Base-by-base conservation (phyloP, 2,113 vertebrate species). In the Albula goreensis region DNA sequence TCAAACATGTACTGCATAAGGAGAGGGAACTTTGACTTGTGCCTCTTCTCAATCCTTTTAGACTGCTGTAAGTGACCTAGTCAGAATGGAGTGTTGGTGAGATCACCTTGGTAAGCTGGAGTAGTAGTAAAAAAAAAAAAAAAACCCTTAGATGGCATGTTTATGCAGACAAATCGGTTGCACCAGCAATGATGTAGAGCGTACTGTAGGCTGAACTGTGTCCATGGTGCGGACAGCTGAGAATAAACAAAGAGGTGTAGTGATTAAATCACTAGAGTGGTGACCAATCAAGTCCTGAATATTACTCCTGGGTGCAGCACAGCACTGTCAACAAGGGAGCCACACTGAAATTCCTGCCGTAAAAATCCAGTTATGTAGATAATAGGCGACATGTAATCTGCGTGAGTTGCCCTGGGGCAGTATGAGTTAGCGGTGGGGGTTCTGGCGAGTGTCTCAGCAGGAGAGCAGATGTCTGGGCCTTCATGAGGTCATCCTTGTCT, bases 91-190 rank as follows among this genome's bases (percentile, higher is more conserved):
- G 56, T 80, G 56, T 50, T 50, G 41, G 41, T 85, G 78, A 85
- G 85, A 81, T 81, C 85, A 85, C 49, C 74, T 79, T 41, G 63
- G 50, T 25, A 25, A 77, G 10, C 10, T 50, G 4, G 81, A 80
- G 41, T 78, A 50, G 85, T 22, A 41, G 1, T 1, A 41, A 41
- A 41, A 41, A 41, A 41, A 41, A 41, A 41, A 31, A 22, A 31
- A 74, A 74, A n/a, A 8, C 70, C 22, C n/a, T 56, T 51, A 22
- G 57, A 81, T 25, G 48, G 78, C 56, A 50, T 49, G 2, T 80
- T 22, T 50, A 57, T 63, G 53, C 41, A 12, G 41, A 17, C 41
- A 19, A 80, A 9, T 50, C 7, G 5, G 22, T 66, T 80, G 0
- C 3, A 19, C 78, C 19, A 19, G 19, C 56, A 9, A 78, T 63